A percentile compares a stretch with the other conserved stretches of the same genome.
Conservation (phyloP, 2,888 invertebrate genomes). For the Phalangium opilio region DNA sequence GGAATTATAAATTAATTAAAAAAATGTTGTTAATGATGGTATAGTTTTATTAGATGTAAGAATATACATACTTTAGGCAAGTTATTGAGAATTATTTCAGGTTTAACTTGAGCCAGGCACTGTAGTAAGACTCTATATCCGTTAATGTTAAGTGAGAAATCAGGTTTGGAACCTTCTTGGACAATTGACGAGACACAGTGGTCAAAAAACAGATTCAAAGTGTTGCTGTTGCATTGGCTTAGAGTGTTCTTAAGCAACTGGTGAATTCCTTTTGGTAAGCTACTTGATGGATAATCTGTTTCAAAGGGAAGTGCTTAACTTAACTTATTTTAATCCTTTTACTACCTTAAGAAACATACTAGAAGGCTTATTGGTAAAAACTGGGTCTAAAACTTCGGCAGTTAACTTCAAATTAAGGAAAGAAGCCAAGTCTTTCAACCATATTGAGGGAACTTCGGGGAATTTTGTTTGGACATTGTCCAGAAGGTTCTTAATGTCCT, state of each 20-base stretch:
- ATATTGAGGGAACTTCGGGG: slow-evolving; percentile 29
- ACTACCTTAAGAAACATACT: slow-evolving; percentile 22
- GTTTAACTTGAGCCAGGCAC: slow-evolving; percentile 26
- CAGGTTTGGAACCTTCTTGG: slow-evolving; percentile 17
- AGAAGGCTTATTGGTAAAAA: slow-evolving; percentile 25
- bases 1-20: neutral
- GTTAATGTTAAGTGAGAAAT: neutral
- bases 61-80: slow-evolving; percentile 25
- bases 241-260: slow-evolving; percentile 25
- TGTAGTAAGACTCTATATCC: slow-evolving; percentile 32
- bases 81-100: slow-evolving; percentile 25
- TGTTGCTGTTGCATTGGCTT: slow-evolving; percentile 24
- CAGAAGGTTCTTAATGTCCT: slow-evolving; percentile 27
- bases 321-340: too few relatives aligned
- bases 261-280: slow-evolving; percentile 17
- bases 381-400: slow-evolving; percentile 24
- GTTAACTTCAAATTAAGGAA: slow-evolving; percentile 28
- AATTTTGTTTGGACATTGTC: slow-evolving; percentile 26
- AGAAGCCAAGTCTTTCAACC: slow-evolving; percentile 32
- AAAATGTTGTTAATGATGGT: neutral
- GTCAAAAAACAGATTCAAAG: slow-evolving; percentile 27
- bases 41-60: too few relatives aligned
- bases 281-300: too few relatives aligned
- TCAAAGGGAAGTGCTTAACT: too few relatives aligned
- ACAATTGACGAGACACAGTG: slow-evolving; percentile 29